Evolutionary conservation across 2,113 vertebrate genomes (phyloP).

Genomic region (Sylvilagus bachmani): DNA sequence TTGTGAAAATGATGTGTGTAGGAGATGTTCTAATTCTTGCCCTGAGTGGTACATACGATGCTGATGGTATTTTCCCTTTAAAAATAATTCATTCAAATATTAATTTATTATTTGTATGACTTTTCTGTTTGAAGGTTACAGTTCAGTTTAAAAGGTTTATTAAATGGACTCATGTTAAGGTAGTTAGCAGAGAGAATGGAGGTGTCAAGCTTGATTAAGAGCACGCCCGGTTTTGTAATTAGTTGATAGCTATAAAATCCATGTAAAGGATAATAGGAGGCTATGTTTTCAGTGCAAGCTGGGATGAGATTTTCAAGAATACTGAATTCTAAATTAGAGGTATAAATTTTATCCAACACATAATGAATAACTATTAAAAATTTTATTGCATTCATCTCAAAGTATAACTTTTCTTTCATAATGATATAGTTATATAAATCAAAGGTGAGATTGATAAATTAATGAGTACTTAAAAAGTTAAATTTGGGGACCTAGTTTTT

Average conservation of each 20-base stretch:
- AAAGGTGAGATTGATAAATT: slow-evolving; percentile 4
- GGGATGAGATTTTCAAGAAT: background rate
- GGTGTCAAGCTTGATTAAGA: slow-evolving; percentile 35
- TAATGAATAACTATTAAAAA: background rate
- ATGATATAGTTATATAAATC: background rate
- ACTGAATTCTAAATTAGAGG: background rate
- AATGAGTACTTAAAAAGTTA: background rate
- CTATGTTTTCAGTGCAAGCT: slow-evolving; percentile 17
- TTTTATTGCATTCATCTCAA: slow-evolving; percentile 50
- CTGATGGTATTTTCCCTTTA: background rate
- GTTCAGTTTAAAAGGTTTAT: slow-evolving; percentile 52
- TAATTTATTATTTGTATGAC: background rate
- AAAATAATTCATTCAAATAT: background rate
- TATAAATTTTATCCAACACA: background rate
- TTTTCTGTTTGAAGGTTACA: slow-evolving; percentile 16
- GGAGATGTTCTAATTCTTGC: background rate
- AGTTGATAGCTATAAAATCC: slow-evolving; percentile 38
- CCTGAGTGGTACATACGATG: background rate
- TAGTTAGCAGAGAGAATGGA: slow-evolving; percentile 34
- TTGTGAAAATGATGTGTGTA: rapidly evolving
- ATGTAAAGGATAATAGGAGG: background rate
- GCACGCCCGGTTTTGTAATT: background rate
- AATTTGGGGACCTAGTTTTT: background rate
- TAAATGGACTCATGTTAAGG: slow-evolving; percentile 16
- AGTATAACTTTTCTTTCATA: background rate